Base-by-base conservation (phyloP, 2,797 vertebrate species). In the Remorina albescens region DNA sequence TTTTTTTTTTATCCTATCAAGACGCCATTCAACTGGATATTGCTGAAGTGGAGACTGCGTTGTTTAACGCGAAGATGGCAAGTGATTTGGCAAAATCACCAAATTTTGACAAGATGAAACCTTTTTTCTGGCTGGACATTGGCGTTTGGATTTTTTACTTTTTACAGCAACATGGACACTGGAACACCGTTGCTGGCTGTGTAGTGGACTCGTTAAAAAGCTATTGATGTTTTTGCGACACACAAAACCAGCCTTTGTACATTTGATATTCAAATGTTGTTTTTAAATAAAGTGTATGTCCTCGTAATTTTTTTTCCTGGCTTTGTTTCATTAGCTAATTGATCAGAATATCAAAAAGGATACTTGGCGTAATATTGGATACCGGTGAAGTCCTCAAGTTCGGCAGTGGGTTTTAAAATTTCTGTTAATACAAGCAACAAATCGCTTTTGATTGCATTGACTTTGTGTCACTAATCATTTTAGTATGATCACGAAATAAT, bases 61-160 rank as follows among this genome's bases (percentile, higher is more conserved):
- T 95, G 90, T 96, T 96, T 94, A 93, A 96, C 95, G 92, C 85
- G 96, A 98, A 97, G 97, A 98, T 97, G 95, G 92, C 93, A 93
- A 84, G 80, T 78, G 34, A 86, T 94, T 92, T 91, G 89, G 85
- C 83, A 58, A n/a, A n/a, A n/a, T n/a, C n/a, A n/a, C 82, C 86
- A 83, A 78, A 90, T 91, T 90, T 92, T 86, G 76, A 80, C 86
- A 76, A 86, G 85, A 76, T 67, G 60, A 88, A 74, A 61, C 39
- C 11, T 63, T 83, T 85, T 84, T 88, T 85, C 41, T 78, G 67
- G 78, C 46, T 85, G 87, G 81, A 85, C 77, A 89, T 84, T 79
- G 47, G 51, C 49, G 18, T 60, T 82, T 85, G 83, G 79, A 6
- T 84, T 73, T 87, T 86, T 83, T 60, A 1, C 51, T 63, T 72